These are phyloP conservation scores for Ruditapes philippinarum DNA, from an alignment of 1,140 invertebrate genomes.

Conservation along the genomic window DNA sequence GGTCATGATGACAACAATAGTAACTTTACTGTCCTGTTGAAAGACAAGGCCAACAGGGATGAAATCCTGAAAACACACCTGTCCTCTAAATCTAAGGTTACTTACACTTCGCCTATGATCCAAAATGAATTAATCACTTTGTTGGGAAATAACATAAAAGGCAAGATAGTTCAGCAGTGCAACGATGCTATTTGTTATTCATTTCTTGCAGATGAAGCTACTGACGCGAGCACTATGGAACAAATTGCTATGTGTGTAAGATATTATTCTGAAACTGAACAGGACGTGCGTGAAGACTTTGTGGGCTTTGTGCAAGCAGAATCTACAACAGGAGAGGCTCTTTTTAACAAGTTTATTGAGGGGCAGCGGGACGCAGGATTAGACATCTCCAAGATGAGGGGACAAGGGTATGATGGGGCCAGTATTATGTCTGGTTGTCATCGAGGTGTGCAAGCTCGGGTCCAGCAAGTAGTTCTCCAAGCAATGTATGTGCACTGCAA, in stretches of 20 bases:
- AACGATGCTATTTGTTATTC: constrained; percentile 12
- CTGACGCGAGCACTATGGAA: not conserved
- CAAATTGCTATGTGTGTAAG: constrained; percentile 10
- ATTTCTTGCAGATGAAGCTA: constrained; percentile 10
- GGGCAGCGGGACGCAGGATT: not conserved
- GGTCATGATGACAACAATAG: constrained; percentile 34
- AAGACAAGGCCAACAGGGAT: not conserved
- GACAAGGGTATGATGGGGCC: constrained; percentile 25
- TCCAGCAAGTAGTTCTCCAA: not conserved
- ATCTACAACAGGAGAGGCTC: constrained; percentile 8
- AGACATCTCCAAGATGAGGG: constrained; percentile 11
- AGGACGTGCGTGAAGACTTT: not conserved
- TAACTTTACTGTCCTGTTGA: not conserved
- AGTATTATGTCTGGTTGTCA: constrained; percentile 3
- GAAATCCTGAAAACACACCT: constrained; percentile 13
- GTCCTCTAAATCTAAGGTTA: not conserved
- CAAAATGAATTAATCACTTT: not conserved
- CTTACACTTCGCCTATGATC: not conserved
- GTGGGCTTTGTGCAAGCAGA: not conserved
- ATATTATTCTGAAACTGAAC: not conserved
- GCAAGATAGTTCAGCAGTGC: not conserved
- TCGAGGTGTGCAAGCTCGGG: not conserved
- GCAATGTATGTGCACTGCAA: constrained; percentile 42
- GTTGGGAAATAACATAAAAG: not conserved
- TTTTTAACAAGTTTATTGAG: constrained; percentile 13